A percentile compares a stretch with the other conserved stretches of the same genome.
Evolutionary conservation across 2,888 invertebrate species (phyloP).

Genomic region (Mesopsocus fuscifrons): DNA sequence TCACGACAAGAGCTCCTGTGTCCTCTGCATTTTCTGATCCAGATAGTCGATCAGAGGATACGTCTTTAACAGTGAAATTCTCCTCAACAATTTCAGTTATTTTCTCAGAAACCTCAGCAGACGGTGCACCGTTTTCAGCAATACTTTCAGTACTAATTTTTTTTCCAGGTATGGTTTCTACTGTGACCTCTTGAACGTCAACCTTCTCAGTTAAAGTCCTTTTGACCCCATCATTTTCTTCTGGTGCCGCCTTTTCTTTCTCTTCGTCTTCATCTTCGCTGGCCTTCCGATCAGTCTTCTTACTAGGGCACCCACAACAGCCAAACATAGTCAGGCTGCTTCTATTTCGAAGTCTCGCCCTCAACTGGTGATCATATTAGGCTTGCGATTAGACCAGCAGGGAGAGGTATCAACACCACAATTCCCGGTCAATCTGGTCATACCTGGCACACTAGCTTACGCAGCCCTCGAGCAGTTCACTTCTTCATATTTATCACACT

Average conservation of each 20-base stretch:
- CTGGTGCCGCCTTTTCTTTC: constrained; percentile 6
- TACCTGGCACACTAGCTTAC: too few species aligned
- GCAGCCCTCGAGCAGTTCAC: too few species aligned
- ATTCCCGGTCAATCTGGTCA: too few species aligned
- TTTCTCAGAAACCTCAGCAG: neutral
- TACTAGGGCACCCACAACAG: constrained; percentile 16
- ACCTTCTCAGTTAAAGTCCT: too few species aligned
- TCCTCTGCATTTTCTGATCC: neutral
- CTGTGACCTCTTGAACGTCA: too few species aligned
- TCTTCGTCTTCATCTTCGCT: constrained; percentile 12
- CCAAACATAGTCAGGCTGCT: constrained; percentile 11
- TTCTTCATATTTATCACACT: too few species aligned
- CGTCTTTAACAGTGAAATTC: too few species aligned
- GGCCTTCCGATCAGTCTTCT: constrained; percentile 11
- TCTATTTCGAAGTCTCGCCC: too few species aligned
- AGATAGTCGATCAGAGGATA: too few species aligned
- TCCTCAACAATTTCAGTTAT: neutral
- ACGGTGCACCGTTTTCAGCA: neutral
- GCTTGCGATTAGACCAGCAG: too few species aligned
- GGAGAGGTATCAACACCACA: too few species aligned
- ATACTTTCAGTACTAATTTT: neutral
- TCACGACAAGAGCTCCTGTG: neutral
- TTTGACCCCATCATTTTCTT: constrained; percentile 7
- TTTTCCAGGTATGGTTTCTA: constrained; percentile 5
- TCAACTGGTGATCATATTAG: too few species aligned